Evolutionary conservation across 2,113 vertebrate species (phyloP), one percentile per base, ranked within the genome.

Genomic region (Mirounga angustirostris): DNA sequence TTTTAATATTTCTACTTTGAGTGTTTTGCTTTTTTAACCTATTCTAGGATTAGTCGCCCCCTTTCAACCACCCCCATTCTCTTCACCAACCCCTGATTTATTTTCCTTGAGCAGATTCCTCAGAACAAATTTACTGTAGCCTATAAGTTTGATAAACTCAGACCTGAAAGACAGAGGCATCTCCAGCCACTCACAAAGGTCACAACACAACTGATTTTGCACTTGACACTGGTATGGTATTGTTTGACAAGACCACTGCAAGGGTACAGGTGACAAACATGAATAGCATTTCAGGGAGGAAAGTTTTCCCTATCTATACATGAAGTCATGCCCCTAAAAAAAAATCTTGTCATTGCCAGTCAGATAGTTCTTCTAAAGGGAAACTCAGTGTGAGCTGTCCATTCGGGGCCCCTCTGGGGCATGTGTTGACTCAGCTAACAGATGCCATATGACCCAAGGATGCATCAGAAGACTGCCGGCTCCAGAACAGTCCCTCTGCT

Each of bases 1-100:
- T 98, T 98, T 98, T 98, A 98, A 97, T 98, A 98, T 98, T 98
- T 97, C 97, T 92, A 98, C 97, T 98, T 98, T 87, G 97, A 61
- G 91, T 61, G 58, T 58, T 97, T 91, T 88, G 93, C 96, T 97
- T 97, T 97, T 97, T 96, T 98, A 97, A 98, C 97, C 98, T 98
- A 96, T 97, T 98, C 97, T 94, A 96, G 82, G 96, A 97, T 98
- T 78, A 96, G 97, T 97, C 89, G 9, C 96, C 95, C 98, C 97
- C 97, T 98, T 96, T 52, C 85, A 94, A 67, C 80, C 95, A 96
- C 96, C 97, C 78, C 97, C 96, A 89, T 82, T 74, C 82, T 91
- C 15, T 94, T 79, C 26, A 91, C 94, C 97, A 97, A 96, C n/a
- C 86, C 59, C 61, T 89, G 67, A 46, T 93, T 91, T 83, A 26